A percentile compares a stretch with the other conserved stretches of the same genome.
Conservation (phyloP, 2,113 vertebrate species). For the Nothobranchius kuhntae region DNA sequence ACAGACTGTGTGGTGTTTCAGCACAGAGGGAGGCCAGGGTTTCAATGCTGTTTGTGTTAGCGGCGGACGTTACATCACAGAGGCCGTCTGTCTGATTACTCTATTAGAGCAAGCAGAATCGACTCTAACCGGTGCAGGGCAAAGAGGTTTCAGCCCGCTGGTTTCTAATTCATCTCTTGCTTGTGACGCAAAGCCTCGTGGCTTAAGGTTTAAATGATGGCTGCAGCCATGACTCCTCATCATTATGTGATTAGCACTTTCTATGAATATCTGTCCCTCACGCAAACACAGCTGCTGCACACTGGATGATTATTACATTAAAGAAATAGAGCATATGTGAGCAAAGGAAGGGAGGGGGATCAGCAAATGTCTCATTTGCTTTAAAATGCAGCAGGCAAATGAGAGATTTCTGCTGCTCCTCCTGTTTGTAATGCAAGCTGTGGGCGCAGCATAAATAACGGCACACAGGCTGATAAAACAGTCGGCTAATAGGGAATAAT, state of each 20-base stretch:
- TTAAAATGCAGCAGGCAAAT: conserved; percentile 24
- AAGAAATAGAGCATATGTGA: conserved; percentile 28
- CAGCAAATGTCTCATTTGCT: conserved; percentile 28
- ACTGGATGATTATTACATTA: conserved; percentile 2
- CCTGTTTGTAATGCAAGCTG: conserved; percentile 52
- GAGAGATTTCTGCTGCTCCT: conserved; percentile 21
- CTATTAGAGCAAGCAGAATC: not conserved
- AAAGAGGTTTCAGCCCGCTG: conserved; percentile 15
- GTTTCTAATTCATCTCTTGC: conserved; percentile 12
- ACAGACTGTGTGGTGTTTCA: conserved; percentile 38
- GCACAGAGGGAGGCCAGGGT: conserved; percentile 31
- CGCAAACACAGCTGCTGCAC: conserved; percentile 11
- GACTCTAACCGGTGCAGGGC: conserved; percentile 29
- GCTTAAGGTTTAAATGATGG: conserved; percentile 11
- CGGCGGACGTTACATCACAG: conserved; percentile 15
- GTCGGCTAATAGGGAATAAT: conserved; percentile 57
- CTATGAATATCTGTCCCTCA: conserved; percentile 8
- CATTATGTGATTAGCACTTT: conserved; percentile 21
- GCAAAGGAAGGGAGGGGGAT: not conserved
- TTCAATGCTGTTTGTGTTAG: conserved; percentile 49
- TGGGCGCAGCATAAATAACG: conserved; percentile 49
- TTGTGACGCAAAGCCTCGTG: not conserved
- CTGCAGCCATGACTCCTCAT: conserved; percentile 8
- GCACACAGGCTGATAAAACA: conserved; percentile 54
- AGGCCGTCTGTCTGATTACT: conserved; percentile 21